phyloP scores from a whole-genome alignment of 92 coral and sea anemone genomes.

The Zoanthus sansibaricus region DNA sequence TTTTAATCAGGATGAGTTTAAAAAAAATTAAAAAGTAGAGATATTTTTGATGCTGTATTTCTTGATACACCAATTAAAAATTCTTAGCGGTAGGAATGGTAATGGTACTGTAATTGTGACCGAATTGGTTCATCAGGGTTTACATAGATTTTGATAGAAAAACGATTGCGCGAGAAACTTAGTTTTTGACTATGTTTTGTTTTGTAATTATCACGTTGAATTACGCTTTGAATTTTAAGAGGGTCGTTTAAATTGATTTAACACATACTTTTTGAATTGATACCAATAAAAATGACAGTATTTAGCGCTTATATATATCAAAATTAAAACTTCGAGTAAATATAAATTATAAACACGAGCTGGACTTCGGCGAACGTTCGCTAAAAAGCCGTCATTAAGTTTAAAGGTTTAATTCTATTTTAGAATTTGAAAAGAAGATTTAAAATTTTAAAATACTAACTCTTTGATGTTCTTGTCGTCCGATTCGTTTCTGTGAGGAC shows the following conservation, averaged over 20 bases:
- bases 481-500: neutral
- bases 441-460: neutral
- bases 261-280: neutral
- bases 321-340: neutral
- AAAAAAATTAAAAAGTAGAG: neutral
- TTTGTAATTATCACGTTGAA: neutral
- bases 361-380: neutral
- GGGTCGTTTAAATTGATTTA: neutral
- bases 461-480: neutral
- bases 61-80: neutral
- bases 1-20: neutral
- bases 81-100: neutral
- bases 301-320: neutral
- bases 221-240: neutral
- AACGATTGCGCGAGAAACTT: neutral
- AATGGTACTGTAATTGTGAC: neutral
- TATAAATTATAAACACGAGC: neutral
- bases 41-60: neutral
- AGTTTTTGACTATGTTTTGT: neutral
- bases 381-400: neutral
- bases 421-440: neutral
- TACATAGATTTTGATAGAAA: neutral
- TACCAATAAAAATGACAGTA: neutral
- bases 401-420: neutral
- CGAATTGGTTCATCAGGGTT: neutral